These are phyloP conservation scores for Synanceia verrucosa DNA, from an alignment of 2,797 vertebrate genomes.

Conservation along the genomic window DNA sequence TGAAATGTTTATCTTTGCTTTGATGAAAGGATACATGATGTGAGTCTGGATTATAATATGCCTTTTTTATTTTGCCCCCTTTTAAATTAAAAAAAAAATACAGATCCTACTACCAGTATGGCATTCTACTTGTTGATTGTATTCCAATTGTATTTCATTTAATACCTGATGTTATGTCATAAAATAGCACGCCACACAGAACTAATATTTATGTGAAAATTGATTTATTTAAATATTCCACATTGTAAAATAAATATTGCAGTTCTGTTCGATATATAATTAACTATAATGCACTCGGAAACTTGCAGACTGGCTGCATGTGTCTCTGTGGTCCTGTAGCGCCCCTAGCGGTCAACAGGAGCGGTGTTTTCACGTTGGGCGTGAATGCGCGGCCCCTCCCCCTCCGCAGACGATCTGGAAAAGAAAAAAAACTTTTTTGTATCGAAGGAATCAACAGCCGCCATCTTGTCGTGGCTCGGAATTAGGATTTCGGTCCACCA, in stretches of 20 bases:
- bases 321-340: slow-evolving; percentile 14
- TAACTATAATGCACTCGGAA: neutral
- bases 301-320: neutral
- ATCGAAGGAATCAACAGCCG: slow-evolving; percentile 99
- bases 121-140: neutral
- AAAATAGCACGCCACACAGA: neutral
- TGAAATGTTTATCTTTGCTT: neutral
- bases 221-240: too few relatives aligned
- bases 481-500: slow-evolving; percentile 84
- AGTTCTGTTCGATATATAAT: neutral
- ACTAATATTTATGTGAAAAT: neutral
- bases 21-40: neutral
- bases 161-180: neutral
- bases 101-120: too few relatives aligned
- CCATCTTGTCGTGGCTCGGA: slow-evolving; percentile 98
- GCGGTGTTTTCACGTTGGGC: slow-evolving; percentile 78
- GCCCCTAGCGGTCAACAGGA: slow-evolving; percentile 51
- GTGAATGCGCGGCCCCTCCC: slow-evolving; percentile 84
- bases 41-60: neutral
- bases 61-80: too few relatives aligned
- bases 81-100: neutral
- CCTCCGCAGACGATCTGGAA: slow-evolving; percentile 84
- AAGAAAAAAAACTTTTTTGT: slow-evolving; percentile 88
- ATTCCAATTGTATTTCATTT: neutral
- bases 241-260: neutral